phyloP scores from a whole-genome alignment of 2,113 vertebrate species.

The Anhinga anhinga region DNA sequence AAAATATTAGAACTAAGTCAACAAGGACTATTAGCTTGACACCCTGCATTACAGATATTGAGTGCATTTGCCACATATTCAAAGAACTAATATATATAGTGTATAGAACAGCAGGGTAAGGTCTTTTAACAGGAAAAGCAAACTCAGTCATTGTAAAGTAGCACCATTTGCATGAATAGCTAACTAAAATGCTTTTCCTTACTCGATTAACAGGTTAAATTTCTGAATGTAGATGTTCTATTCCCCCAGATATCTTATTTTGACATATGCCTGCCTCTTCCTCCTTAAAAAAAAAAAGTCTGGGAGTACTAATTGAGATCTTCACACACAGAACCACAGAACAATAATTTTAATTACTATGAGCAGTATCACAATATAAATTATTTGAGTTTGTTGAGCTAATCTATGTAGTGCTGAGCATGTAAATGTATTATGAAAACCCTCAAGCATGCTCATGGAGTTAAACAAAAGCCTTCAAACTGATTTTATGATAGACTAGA shows the following conservation, averaged over 20 bases:
- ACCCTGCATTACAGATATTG: background rate
- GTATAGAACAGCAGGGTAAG: background rate
- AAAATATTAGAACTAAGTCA: slow-evolving; percentile 5
- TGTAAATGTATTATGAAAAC: background rate
- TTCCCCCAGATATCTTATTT: background rate
- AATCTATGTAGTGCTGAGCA: background rate
- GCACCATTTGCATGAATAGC: background rate
- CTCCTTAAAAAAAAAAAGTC: background rate
- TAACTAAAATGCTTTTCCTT: background rate
- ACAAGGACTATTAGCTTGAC: background rate
- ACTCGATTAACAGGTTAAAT: background rate
- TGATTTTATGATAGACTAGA: background rate
- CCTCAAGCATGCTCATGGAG: background rate
- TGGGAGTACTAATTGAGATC: background rate
- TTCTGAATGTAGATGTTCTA: background rate
- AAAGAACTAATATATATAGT: background rate
- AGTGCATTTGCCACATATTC: background rate
- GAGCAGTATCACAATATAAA: background rate
- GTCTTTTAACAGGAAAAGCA: background rate
- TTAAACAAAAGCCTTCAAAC: background rate
- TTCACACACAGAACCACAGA: background rate
- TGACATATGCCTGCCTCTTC: background rate
- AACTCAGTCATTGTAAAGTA: background rate
- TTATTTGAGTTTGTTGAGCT: background rate
- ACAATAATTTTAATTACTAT: background rate